phyloP scores from a whole-genome alignment of 2,888 invertebrate genomes.

The Platycnemis pennipes region DNA sequence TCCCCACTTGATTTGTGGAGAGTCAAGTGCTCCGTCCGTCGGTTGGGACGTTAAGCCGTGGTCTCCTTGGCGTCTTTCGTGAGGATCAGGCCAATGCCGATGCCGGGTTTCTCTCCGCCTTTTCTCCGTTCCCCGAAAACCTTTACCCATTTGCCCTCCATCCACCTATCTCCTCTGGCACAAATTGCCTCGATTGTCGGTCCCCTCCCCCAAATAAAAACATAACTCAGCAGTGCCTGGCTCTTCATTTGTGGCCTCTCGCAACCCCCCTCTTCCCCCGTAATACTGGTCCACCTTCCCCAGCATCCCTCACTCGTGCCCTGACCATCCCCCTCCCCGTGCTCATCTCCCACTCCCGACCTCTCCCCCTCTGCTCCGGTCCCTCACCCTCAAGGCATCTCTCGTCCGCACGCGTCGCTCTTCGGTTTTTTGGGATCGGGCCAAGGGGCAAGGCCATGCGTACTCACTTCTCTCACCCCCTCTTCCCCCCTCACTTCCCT shows the following conservation, averaged over 20 bases:
- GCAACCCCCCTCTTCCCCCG: background rate
- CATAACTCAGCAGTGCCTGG: background rate
- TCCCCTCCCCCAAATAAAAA: too few relatives aligned
- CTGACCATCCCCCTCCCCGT: background rate
- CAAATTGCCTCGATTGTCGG: too few relatives aligned
- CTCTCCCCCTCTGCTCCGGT: background rate
- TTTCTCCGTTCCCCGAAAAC: too few relatives aligned
- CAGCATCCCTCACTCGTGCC: background rate
- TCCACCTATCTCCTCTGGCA: too few relatives aligned
- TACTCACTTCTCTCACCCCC: background rate
- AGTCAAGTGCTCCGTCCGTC: too few relatives aligned
- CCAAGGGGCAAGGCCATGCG: conserved; percentile 25
- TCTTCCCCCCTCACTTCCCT: background rate
- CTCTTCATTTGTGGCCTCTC: conserved; percentile 28
- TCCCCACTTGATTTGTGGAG: too few relatives aligned
- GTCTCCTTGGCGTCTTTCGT: too few relatives aligned
- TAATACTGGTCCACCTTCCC: too few relatives aligned
- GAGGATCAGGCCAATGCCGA: too few relatives aligned
- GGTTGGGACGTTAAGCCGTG: too few relatives aligned
- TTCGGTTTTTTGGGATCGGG: background rate
- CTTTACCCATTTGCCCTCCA: too few relatives aligned
- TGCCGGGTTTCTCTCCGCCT: too few relatives aligned
- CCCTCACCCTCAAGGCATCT: background rate
- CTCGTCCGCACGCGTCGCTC: background rate
- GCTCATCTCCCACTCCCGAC: background rate